Conservation (phyloP, 1,140 invertebrate species). For the Lepidurus packardi region DNA sequence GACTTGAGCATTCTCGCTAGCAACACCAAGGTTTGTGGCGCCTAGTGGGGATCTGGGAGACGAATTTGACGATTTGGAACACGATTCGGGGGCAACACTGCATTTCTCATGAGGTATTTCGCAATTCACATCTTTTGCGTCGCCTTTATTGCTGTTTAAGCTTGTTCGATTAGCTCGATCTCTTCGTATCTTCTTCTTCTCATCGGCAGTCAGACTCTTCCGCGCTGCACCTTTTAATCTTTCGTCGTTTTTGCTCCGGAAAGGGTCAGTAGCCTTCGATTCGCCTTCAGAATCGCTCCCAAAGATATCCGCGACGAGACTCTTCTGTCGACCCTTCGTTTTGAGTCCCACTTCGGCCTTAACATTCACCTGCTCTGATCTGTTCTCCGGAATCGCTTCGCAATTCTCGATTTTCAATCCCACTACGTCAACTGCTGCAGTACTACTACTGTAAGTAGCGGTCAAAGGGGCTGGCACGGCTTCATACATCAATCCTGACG, state of each 20-base stretch:
- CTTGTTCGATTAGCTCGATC: no score
- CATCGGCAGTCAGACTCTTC: no score
- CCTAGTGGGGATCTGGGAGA: no score
- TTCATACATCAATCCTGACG: neutral
- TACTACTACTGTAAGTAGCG: neutral
- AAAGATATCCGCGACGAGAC: constrained; percentile 34
- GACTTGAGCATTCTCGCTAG: no score
- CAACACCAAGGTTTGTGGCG: no score
- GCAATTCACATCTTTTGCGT: no score
- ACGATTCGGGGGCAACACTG: no score
- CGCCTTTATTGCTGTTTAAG: no score
- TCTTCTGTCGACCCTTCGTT: constrained; percentile 42
- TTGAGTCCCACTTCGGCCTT: constrained; percentile 41
- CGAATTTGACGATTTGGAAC: no score
- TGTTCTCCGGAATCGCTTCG: neutral
- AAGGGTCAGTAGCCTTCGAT: neutral
- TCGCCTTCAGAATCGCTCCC: constrained; percentile 29
- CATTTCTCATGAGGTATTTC: no score
- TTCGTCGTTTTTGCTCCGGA: neutral
- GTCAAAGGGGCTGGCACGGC: neutral
- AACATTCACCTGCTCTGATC: constrained; percentile 35
- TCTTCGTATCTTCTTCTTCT: no score
- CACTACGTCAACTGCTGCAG: neutral
- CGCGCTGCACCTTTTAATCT: no score
- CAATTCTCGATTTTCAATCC: neutral